Base-by-base conservation (phyloP, 2,113 vertebrate species). In the Seriola quinqueradiata region DNA sequence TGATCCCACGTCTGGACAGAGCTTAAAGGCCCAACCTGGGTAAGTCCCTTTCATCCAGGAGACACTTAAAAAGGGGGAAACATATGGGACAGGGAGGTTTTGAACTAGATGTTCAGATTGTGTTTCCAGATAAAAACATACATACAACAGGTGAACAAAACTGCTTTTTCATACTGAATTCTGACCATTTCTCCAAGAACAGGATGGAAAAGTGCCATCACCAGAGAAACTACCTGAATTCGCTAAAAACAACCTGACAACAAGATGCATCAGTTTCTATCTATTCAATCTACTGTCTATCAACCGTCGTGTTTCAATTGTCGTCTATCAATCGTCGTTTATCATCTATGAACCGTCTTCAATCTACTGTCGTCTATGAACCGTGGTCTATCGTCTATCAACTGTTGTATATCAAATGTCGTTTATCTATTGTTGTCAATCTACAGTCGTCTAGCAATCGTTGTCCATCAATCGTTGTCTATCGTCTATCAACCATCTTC, bases 1-100 rank as follows among this genome's bases (percentile, higher is more conserved):
- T 91, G 85, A 94, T 93, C 94, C 93, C 79, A 88, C 76, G 90
- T 92, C 91, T 93, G 92, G 93, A 94, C 89, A 88, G 89, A 73
- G 93, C 91, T 93, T 94, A 94, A 78, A 86, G 77, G 81, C 71
- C 84, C 84, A 77, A 92, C 85, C 88, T 83, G 84, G 85, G 82
- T 93, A 90, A 92, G 84, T 83, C 84, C 79, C 82, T 73, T 83
- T 83, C 77, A 86, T 76, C 82, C 82, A 83, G 78, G 75, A 82
- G 60, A 90, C 55, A 50, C 69, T 17, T 38, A 28, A 40, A 77
- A 59, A 58, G 17, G 63, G 68, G 61, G 68, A 36, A 48, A 48
- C 84, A 89, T 86, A 77, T 89, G 85, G 71, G 75, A 66, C 21
- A 0, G 14, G 50, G 44, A 4, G 25, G 40, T 57, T 7, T 32